Evolutionary conservation across 2,113 vertebrate species (phyloP).

Genomic region (Rhinogobius similis): DNA sequence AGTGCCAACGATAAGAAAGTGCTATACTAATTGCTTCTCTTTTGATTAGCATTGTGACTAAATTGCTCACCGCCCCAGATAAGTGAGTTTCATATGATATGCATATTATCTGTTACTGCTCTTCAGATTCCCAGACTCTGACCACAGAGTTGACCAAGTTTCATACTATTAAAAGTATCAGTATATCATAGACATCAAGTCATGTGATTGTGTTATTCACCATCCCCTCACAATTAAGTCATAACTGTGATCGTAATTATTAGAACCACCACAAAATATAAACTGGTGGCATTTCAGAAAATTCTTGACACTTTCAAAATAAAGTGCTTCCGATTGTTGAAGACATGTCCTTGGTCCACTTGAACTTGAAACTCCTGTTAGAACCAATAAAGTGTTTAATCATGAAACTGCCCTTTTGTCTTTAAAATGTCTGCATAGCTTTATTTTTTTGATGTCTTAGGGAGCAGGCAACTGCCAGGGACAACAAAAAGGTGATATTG

Average conservation of each 20-base stretch:
- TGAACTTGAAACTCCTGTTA: conserved; percentile 40
- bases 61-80: neutral
- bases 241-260: neutral
- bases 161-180: neutral
- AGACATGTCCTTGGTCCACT: conserved; percentile 19
- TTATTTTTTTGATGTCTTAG: neutral
- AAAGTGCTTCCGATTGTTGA: neutral
- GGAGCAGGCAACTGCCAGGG: neutral
- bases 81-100: neutral
- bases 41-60: neutral
- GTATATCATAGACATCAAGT: neutral
- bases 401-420: neutral
- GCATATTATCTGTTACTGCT: neutral
- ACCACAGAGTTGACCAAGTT: no score
- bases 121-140: neutral
- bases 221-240: neutral
- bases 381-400: conserved; percentile 67
- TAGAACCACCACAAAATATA: neutral
- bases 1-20: neutral
- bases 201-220: neutral
- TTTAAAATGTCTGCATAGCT: neutral
- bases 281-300: neutral
- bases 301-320: neutral
- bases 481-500: neutral
- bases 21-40: neutral